These are phyloP conservation scores for Dufourea novaeangliae DNA, from an alignment of 1,140 invertebrate species.

Conservation along the genomic window DNA sequence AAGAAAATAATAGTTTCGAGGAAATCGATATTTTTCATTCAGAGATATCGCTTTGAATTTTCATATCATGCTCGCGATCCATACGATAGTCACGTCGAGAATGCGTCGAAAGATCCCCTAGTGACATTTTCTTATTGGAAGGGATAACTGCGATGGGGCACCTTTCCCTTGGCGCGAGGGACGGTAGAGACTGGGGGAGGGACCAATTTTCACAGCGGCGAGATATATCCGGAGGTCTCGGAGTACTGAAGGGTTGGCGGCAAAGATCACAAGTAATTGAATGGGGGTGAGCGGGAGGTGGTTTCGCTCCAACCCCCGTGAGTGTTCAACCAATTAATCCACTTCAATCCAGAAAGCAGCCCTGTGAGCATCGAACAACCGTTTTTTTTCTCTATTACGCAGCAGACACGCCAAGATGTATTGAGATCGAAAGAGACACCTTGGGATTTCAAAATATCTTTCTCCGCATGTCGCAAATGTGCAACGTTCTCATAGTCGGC, in stretches of 20 bases:
- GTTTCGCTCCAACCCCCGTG: constrained; percentile 69
- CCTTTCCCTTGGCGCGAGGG: constrained; percentile 47
- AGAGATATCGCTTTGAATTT: constrained; percentile 2
- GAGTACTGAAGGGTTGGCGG: constrained; percentile 72
- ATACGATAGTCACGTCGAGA: constrained; percentile 60
- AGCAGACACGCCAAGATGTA: constrained; percentile 70
- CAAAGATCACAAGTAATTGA: constrained; percentile 75
- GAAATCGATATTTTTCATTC: not conserved
- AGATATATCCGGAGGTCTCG: constrained; percentile 64
- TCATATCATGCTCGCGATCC: constrained; percentile 40
- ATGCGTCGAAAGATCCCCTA: constrained; percentile 62
- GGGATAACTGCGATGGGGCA: constrained; percentile 55
- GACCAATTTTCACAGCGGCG: constrained; percentile 67
- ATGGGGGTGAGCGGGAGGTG: constrained; percentile 63
- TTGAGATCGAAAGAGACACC: constrained; percentile 70
- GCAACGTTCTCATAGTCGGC: not conserved
- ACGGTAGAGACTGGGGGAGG: constrained; percentile 30
- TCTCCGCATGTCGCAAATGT: not conserved
- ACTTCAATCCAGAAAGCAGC: constrained; percentile 73
- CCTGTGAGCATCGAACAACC: constrained; percentile 69
- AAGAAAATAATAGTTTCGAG: too few species aligned
- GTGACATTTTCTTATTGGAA: constrained; percentile 64
- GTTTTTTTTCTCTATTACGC: constrained; percentile 67
- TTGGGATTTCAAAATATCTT: constrained; percentile 56
- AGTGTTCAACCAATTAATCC: constrained; percentile 79